Conservation (phyloP, 2,888 invertebrate species). For the Autographa gamma region DNA sequence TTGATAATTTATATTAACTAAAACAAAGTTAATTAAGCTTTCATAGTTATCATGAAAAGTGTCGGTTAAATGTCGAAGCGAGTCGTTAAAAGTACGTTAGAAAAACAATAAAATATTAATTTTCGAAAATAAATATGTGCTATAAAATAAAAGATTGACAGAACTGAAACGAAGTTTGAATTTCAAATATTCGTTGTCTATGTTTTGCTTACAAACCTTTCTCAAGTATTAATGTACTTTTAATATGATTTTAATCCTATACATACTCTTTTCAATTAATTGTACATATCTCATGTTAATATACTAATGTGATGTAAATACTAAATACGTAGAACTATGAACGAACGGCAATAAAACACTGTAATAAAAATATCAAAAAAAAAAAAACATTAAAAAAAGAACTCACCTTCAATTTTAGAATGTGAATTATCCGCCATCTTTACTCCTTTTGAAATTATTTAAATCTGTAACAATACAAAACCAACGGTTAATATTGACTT, state of each 20-base stretch:
- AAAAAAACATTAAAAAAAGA: neutral
- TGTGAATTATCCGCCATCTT: slow-evolving; percentile 66
- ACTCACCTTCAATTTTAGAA: slow-evolving; percentile 68
- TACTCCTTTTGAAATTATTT: slow-evolving; percentile 34
- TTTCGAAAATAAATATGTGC: neutral
- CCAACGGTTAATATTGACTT: neutral
- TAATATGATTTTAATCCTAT: too few relatives aligned
- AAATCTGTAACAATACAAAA: slow-evolving; percentile 65
- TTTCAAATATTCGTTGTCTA: neutral
- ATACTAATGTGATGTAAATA: too few relatives aligned
- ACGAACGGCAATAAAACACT: too few relatives aligned
- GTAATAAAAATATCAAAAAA: neutral
- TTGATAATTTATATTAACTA: neutral
- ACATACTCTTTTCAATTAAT: too few relatives aligned
- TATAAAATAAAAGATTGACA: neutral
- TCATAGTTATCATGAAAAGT: neutral
- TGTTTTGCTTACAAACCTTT: neutral
- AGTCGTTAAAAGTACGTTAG: neutral
- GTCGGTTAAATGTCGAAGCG: neutral
- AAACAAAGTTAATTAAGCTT: slow-evolving; percentile 1
- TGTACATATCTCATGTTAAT: neutral
- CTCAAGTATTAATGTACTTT: neutral
- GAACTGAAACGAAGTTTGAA: neutral
- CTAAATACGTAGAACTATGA: too few relatives aligned
- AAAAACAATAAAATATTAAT: neutral